These are phyloP conservation scores for Helicoverpa armigera DNA, from an alignment of 1,140 invertebrate species.

Conservation along the genomic window DNA sequence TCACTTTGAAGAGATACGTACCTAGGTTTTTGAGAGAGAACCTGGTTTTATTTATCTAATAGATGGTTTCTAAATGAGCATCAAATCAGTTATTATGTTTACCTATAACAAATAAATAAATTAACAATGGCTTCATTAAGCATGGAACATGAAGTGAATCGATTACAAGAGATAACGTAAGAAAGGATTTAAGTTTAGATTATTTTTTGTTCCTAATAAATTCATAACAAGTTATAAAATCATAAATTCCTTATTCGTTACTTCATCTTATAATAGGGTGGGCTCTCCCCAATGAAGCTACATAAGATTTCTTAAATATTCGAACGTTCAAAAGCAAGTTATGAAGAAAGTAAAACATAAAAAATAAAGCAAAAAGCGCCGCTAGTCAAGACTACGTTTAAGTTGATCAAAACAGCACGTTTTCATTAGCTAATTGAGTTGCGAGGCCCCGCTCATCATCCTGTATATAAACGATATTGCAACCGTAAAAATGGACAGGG, in stretches of 20 bases:
- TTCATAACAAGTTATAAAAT: background rate
- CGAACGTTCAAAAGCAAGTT: conserved; percentile 17
- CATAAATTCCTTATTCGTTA: background rate
- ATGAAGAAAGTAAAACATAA: conserved; percentile 30
- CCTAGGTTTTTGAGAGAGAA: background rate
- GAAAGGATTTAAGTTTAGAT: too few relatives aligned
- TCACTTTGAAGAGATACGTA: background rate
- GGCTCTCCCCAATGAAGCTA: too few relatives aligned
- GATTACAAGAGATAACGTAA: too few relatives aligned
- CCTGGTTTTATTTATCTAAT: too few relatives aligned
- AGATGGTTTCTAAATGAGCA: too few relatives aligned
- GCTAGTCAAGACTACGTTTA: conserved; percentile 60
- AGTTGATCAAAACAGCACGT: conserved; percentile 68
- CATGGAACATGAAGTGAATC: too few relatives aligned
- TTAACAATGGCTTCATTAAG: too few relatives aligned
- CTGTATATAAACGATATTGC: conserved; percentile 54
- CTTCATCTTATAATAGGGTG: too few relatives aligned
- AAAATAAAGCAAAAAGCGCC: conserved; percentile 48
- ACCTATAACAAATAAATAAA: too few relatives aligned
- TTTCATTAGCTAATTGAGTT: conserved; percentile 83
- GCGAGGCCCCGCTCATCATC: conserved; percentile 53
- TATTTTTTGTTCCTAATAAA: background rate
- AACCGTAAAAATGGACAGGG: conserved; percentile 59
- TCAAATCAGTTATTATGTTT: too few relatives aligned
- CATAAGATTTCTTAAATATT: conserved; percentile 10